Evolutionary conservation across 2,888 invertebrate species (phyloP).

Genomic region (Tineola bisselliella): DNA sequence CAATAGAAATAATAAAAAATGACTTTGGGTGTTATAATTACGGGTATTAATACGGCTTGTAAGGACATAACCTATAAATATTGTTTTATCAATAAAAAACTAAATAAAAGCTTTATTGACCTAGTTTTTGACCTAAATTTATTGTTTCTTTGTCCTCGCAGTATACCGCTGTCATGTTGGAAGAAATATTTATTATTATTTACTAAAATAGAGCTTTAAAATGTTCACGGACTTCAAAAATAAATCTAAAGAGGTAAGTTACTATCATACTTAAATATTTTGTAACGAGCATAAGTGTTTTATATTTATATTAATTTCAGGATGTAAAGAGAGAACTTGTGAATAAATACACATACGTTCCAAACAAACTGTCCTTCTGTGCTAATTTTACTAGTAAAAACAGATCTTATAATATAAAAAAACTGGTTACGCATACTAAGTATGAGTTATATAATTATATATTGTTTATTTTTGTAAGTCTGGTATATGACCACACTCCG

Average conservation of each 20-base stretch:
- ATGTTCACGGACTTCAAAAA: too few relatives aligned
- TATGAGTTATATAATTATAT: not conserved
- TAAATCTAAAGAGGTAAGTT: too few relatives aligned
- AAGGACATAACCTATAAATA: not conserved
- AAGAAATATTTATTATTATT: not conserved
- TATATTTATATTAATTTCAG: not conserved
- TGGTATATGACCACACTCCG: too few relatives aligned
- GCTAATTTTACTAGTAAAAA: conserved; percentile 42
- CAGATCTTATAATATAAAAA: conserved; percentile 33
- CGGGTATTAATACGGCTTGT: not conserved
- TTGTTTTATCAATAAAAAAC: conserved; percentile 34
- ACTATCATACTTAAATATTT: too few relatives aligned
- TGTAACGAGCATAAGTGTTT: too few relatives aligned
- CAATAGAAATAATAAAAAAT: too few relatives aligned
- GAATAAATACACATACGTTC: not conserved
- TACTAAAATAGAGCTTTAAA: not conserved
- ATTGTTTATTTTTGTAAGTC: too few relatives aligned
- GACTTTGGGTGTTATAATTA: too few relatives aligned
- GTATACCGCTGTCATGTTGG: not conserved
- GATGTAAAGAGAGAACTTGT: not conserved
- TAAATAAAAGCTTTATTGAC: conserved; percentile 17
- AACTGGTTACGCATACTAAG: conserved; percentile 17
- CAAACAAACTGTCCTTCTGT: conserved; percentile 26
- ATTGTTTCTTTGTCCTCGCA: not conserved
- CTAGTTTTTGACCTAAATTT: not conserved